Base-by-base conservation (phyloP, 2,888 invertebrate genomes). In the Neuroscelio doddi region DNA sequence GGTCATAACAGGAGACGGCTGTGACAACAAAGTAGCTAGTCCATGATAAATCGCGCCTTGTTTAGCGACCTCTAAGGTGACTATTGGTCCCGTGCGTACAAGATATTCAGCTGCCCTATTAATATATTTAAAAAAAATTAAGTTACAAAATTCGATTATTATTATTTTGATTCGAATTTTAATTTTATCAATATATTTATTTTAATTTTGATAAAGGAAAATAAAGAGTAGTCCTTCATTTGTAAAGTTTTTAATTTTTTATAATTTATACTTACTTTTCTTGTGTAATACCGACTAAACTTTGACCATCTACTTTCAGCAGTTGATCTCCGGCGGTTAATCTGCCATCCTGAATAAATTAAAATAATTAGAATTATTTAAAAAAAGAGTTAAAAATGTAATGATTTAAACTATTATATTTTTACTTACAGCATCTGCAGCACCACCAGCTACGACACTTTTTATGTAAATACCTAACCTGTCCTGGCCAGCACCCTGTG, bases 11-110 rank as follows among this genome's bases (percentile, higher is more conserved):
- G 95, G 95, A 74, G 94, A 94, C 8, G 97, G 97, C 82, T 97
- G 96, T 74, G 94, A 95, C 45, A 98, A 87, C 61, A 97, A 87
- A 10, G 96, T 95, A 10, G 97, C 97, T 52, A 99, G 87, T 17
- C 98, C 98, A 86, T 99, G 98, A 82, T 95, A 93, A 77, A 97
- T 93, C 45, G 98, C 99, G 45, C 97, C 98, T 85, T 98, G 97
- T 85, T 98, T 98, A 16, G 97, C 97, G 62, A 99, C 98, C 85
- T 97, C 97, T 68, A 99, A 86, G 4, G 94, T 93, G 21, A 99
- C 98, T 3, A 95, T 90, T 32, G 94, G 94, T 5, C 98, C 97
- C 9, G 98, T 98, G 52, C 95, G 89, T 39, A 97, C 96, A 81
- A 99, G 89, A 83, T 96, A 94, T 83, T 98, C 96, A 1, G 99